Evolutionary conservation across 2,113 vertebrate genomes (phyloP).

Genomic region (Bettongia penicillata): DNA sequence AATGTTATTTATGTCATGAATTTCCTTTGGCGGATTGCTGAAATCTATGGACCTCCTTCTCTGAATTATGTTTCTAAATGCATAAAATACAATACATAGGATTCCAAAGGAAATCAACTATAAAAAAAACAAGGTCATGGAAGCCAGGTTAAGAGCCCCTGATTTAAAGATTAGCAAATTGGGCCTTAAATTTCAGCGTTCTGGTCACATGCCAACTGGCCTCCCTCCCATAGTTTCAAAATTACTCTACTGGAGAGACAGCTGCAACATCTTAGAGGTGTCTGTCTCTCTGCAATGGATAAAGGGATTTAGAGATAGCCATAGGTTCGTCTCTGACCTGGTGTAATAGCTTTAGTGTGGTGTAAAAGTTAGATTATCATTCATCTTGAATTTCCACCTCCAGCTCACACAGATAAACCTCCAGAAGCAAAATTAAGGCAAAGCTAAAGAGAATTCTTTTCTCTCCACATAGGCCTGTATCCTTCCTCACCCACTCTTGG

Average conservation of each 20-base stretch:
- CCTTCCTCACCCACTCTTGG: not conserved
- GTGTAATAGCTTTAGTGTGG: not conserved
- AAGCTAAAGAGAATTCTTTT: not conserved
- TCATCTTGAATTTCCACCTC: not conserved
- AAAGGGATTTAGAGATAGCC: not conserved
- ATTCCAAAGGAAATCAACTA: not conserved
- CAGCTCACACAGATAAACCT: not conserved
- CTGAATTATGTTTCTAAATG: not conserved
- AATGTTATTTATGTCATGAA: not conserved
- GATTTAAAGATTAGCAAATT: not conserved
- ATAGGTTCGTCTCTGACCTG: not conserved
- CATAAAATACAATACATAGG: not conserved
- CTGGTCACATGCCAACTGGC: not conserved
- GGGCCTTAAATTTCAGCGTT: not conserved
- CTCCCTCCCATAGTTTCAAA: conserved; percentile 8
- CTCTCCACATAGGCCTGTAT: not conserved
- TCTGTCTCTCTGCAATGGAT: not conserved
- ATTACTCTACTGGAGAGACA: not conserved
- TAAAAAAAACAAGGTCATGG: not conserved
- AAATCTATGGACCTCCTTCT: not conserved
- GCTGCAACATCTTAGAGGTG: not conserved
- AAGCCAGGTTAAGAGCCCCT: not conserved
- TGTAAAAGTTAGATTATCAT: not conserved
- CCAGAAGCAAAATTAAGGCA: not conserved
- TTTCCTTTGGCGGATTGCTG: not conserved